Base-by-base conservation (phyloP, 2,797 vertebrate species). In the Echiichthys vipera region DNA sequence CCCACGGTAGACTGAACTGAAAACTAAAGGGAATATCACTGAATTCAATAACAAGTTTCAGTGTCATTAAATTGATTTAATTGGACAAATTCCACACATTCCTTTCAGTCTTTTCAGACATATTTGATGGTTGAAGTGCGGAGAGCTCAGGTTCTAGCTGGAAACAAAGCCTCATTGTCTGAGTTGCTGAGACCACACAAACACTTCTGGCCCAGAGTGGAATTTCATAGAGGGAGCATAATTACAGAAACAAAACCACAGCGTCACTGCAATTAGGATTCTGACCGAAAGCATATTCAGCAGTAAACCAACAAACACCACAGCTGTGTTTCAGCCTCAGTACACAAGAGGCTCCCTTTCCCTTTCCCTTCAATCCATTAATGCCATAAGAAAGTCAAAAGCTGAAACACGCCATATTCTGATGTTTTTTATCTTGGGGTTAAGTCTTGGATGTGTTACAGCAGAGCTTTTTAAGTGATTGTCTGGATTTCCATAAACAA, bases 101-200 rank as follows among this genome's bases (percentile, higher is more conserved):
- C 25, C 50, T 47, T 7, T 32, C 45, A 45, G 39, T 63, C 45
- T 55, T 39, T 20, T 36, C 46, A 55, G 63, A 71, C 57, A 59
- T 61, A 68, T 22, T 63, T 57, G 40, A 78, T 65, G 39, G 67
- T 45, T 53, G 20, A 55, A 63, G 61, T 49, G 51, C 61, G 61
- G 43, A 30, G 49, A 75, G 71, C 43, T 74, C 50, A 47, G 32
- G 42, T 53, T 70, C 29, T 71, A 49, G 61, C 34, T 36, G 59
- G 61, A 76, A 75, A 90, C 90, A 92, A 88, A 84, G 81, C 42
- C 5, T 67, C 47, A 66, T 81, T 89, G 79, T 89, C 61, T 85
- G 46, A 37, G n/a, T 24, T 57, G 70, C 68, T 66, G 67, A 79
- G 80, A 81, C 62, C 70, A 32, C 81, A 84, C 59, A 66, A 32